phyloP scores from a whole-genome alignment of 2,888 invertebrate genomes.

The Rhodophaea formosa region DNA sequence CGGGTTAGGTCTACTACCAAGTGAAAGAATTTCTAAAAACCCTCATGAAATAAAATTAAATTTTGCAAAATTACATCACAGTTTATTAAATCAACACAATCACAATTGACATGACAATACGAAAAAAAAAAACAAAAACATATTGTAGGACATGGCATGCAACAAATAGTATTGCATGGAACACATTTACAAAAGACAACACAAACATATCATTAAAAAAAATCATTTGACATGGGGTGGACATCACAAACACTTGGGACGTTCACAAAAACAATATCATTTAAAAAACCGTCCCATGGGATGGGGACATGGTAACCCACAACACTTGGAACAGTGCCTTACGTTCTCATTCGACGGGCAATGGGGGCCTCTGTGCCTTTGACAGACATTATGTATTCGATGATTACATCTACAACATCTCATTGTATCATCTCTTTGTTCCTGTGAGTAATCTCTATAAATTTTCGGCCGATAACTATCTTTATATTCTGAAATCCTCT shows the following conservation, averaged over 20 bases:
- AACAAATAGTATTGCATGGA: conserved; percentile 18
- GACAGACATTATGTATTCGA: conserved; percentile 22
- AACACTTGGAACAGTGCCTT: conserved; percentile 40
- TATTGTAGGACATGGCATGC: not conserved
- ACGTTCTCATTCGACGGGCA: conserved; percentile 22
- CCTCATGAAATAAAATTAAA: not conserved
- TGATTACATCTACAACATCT: conserved; percentile 34
- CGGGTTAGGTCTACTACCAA: too few relatives aligned
- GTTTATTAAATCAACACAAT: conserved; percentile 6
- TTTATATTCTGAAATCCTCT: not conserved
- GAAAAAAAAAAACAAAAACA: not conserved
- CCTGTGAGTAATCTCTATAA: conserved; percentile 26
- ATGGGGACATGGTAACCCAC: conserved; percentile 44
- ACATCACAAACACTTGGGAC: conserved; percentile 19
- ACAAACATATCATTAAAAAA: conserved; percentile 36
- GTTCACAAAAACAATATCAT: too few relatives aligned
- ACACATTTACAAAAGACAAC: conserved; percentile 14
- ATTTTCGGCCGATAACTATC: conserved; percentile 21
- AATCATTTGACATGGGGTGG: too few relatives aligned
- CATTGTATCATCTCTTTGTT: conserved; percentile 28
- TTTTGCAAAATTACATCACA: not conserved
- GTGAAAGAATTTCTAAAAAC: too few relatives aligned
- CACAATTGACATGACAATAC: conserved; percentile 17
- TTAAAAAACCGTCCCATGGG: conserved; percentile 49
- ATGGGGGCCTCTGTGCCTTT: conserved; percentile 15